A percentile compares a stretch with the other conserved stretches of the same genome.
These are phyloP conservation scores for Indicator indicator DNA, from an alignment of 2,113 vertebrate genomes.

Conservation along the genomic window DNA sequence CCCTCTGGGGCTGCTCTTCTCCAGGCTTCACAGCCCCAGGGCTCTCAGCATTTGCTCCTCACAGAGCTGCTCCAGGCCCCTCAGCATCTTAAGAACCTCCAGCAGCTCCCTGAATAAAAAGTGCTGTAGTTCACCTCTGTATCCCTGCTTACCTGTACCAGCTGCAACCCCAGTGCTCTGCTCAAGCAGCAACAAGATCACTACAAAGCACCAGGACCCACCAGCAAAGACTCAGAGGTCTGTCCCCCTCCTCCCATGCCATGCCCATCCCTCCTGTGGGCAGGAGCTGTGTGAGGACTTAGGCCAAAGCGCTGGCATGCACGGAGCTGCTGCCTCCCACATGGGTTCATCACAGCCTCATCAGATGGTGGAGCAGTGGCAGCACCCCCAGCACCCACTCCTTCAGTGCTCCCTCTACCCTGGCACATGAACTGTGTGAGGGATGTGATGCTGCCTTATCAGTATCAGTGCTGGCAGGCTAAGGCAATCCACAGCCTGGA, in stretches of 20 bases:
- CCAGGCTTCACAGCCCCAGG: no score
- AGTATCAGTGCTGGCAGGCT: fast-evolving
- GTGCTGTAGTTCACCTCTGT: fast-evolving
- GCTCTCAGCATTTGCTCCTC: no score
- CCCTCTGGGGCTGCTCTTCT: no score
- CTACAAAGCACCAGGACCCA: fast-evolving
- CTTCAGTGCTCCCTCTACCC: background rate
- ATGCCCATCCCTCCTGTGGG: background rate
- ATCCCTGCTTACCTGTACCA: background rate
- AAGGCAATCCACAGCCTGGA: background rate
- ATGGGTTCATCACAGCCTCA: fast-evolving
- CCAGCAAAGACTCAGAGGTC: background rate
- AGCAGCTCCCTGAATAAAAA: background rate
- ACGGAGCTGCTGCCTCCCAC: background rate
- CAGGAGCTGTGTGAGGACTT: background rate
- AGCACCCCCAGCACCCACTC: fast-evolving
- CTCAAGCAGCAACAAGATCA: background rate
- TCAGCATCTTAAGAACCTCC: no score
- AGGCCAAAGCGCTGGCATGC: fast-evolving
- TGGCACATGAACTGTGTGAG: fast-evolving
- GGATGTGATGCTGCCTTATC: background rate
- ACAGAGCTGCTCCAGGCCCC: no score
- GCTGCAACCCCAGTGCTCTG: background rate
- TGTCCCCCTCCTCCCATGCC: background rate
- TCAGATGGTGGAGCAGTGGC: fast-evolving